Conservation (phyloP, 2,113 vertebrate genomes). For the Tonatia bakeri region DNA sequence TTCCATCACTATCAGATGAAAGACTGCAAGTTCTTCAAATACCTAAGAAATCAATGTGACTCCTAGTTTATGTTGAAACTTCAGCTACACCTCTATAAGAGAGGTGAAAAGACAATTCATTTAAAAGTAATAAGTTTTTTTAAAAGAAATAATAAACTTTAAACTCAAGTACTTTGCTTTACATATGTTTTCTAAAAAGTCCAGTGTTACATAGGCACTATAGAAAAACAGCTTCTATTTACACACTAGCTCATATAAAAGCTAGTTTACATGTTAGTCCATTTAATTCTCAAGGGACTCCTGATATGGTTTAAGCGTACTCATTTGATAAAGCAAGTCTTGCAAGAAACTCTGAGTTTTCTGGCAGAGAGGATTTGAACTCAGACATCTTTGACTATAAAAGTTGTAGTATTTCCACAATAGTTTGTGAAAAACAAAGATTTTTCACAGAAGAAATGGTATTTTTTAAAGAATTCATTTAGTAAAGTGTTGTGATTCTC, state of each 20-base stretch:
- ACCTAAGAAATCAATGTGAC: background rate
- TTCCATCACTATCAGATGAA: background rate
- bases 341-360: background rate
- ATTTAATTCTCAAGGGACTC: background rate
- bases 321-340: background rate
- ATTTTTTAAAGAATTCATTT: background rate
- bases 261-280: background rate
- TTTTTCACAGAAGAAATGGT: background rate
- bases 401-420: background rate
- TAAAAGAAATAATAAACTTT: background rate
- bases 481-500: background rate
- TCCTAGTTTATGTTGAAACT: background rate
- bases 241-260: background rate
- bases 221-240: background rate
- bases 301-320: background rate
- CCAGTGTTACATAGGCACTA: background rate
- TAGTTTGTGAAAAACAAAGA: background rate
- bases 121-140: background rate
- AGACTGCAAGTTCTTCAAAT: background rate
- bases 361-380: background rate
- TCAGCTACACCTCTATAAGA: background rate
- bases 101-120: background rate
- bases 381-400: background rate
- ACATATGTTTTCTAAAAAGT: background rate
- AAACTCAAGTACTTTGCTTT: background rate